Percentiles rank a stretch among this genome's conserved stretches.
phyloP scores from a whole-genome alignment of 2,797 vertebrate genomes.

The Cynodonichthys magdalenae region DNA sequence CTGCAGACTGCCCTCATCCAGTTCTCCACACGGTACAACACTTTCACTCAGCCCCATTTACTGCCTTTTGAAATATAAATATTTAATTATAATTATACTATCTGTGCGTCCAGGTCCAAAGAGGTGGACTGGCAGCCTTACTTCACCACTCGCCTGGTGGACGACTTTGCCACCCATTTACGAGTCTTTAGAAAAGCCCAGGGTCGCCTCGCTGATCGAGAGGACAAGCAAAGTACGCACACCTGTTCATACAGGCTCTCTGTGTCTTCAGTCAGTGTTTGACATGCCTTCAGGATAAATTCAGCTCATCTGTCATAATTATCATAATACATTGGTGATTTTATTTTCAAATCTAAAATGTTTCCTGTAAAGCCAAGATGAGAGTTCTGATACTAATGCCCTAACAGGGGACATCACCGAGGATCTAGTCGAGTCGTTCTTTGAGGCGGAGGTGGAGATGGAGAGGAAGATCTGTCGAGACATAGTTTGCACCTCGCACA shows the following conservation, averaged over 20 bases:
- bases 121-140: slow-evolving; percentile 99
- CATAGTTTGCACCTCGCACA: slow-evolving; percentile 93
- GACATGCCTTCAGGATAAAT: not conserved
- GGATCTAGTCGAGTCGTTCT: slow-evolving; percentile 95
- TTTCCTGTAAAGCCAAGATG: not conserved
- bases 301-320: too few relatives aligned
- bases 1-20: slow-evolving; percentile 96
- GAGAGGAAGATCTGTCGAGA: slow-evolving; percentile 97
- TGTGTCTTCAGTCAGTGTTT: not conserved
- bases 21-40: slow-evolving; percentile 92
- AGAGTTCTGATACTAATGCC: not conserved
- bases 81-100: not conserved
- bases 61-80: not conserved
- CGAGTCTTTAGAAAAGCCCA: slow-evolving; percentile 98
- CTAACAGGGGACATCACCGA: slow-evolving; percentile 87
- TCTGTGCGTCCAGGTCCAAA: slow-evolving; percentile 77
- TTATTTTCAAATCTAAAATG: not conserved
- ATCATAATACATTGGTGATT: not conserved
- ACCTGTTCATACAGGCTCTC: not conserved
- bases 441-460: slow-evolving; percentile 98
- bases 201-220: slow-evolving; percentile 90
- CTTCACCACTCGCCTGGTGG: slow-evolving; percentile 97
- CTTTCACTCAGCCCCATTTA: not conserved
- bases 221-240: slow-evolving; percentile 89
- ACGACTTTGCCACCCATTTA: slow-evolving; percentile 98